Evolutionary conservation across 2,797 vertebrate species (phyloP), one percentile per base, ranked within the genome.

Genomic region (Acanthiza pusilla): DNA sequence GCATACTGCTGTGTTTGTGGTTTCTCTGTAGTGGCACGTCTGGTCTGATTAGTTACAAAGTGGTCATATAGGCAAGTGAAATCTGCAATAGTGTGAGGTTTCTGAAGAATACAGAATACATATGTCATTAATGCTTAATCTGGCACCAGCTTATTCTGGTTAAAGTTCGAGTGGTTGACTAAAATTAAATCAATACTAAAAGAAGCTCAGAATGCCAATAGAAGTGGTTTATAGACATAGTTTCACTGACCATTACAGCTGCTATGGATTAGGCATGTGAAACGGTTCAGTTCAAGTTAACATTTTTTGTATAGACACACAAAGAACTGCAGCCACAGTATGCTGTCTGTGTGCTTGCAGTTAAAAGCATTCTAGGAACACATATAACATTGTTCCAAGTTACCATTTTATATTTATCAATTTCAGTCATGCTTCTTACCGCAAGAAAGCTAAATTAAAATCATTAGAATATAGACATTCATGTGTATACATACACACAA

Each of bases 1-100:
- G 74, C 68, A 87, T 92, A 91, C 48, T 94, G 93, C 97, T 97
- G 96, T 71, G 94, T 93, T 93, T 87, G 57, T 93, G 83, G 93
- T 96, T 97, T 97, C 94, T 94, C 88, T 55, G 43, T 63, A 96
- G 97, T 68, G 92, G 94, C 85, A 93, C 29, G 94, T 98, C 97
- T 89, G 81, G 89, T 97, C 92, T 96, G 93, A 97, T 97, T 97
- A 97, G 95, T 78, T 96, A 96, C 94, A 97, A 97, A 94, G 91
- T 73, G 86, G 92, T 75, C 60, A 40, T 85, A 67, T 0, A 84
- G 77, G 91, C 95, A 95, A 93, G 85, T 58, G 50, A 96, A 94
- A 96, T 82, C 50, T 85, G 73, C 88, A 85, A n/a, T 93, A 96
- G 97, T 84, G 89, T 12, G 65, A 81, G 84, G 91, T 84, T 97